Percentiles rank a stretch among this genome's conserved stretches.
These are phyloP conservation scores for Heliocidaris erythrogramma DNA, from an alignment of 35 echinoderm and acorn worm species.

Conservation along the genomic window DNA sequence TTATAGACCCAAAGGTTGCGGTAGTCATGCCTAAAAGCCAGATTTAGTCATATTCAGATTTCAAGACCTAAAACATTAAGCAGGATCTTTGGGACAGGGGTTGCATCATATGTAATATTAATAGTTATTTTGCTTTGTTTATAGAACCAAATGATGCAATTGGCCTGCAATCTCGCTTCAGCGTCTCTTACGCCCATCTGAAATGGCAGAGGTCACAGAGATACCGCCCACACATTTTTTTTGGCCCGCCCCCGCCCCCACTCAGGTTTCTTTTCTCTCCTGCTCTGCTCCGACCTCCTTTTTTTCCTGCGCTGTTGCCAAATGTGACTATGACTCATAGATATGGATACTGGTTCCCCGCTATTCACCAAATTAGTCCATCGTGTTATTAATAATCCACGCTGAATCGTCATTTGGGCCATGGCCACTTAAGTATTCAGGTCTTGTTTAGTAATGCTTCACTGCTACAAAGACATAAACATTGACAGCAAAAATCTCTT, in stretches of 20 bases:
- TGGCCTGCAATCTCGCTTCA: not conserved
- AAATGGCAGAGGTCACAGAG: constrained; percentile 2
- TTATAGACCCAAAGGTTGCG: not conserved
- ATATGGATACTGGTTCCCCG: not conserved
- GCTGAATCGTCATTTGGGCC: constrained; percentile 24
- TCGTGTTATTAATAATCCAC: constrained; percentile 40
- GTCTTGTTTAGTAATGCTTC: not conserved
- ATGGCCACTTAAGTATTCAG: constrained; percentile 14
- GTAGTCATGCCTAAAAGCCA: not conserved
- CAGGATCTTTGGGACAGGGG: not conserved
- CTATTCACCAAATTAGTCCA: constrained; percentile 29
- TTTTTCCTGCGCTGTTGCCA: constrained; percentile 6
- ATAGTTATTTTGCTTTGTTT: not conserved
- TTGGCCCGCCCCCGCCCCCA: not conserved
- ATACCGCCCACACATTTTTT: not conserved
- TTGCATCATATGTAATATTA: not conserved
- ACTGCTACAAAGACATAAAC: not conserved
- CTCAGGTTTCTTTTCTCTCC: not conserved
- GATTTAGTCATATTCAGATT: not conserved
- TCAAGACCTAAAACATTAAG: not conserved
- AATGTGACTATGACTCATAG: constrained; percentile 12
- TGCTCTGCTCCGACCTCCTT: not conserved
- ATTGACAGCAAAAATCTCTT: not conserved
- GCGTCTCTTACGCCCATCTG: not conserved
- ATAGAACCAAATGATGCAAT: not conserved